Evolutionary conservation across 2,797 vertebrate species (phyloP), one percentile per base, ranked within the genome.

Genomic region (Fistularia commersonii): DNA sequence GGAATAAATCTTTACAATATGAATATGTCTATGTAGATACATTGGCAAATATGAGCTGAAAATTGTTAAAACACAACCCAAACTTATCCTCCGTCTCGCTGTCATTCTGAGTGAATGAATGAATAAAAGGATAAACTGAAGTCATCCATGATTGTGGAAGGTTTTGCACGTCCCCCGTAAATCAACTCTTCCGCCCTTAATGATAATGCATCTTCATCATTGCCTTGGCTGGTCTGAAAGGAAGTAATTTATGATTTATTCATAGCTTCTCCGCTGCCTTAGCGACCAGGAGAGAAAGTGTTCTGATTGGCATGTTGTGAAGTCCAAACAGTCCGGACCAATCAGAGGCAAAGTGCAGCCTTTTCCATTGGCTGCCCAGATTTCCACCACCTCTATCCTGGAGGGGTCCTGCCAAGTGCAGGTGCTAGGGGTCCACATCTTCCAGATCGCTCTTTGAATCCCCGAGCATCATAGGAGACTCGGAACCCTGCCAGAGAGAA

Each of bases 381-480:
- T 80, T 80, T 61, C 68, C 58, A 74, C 73, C 56, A 52, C 80
- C 78, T 73, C 76, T 79, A 81, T 68, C 62, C 62, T 31, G 60
- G 75, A 84, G 71, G 80, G 57, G 56, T 72, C 63, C 64, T 66
- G 49, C 62, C 70, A 54, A 70, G 51, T 33, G 60, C 64, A 55
- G 51, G 34, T 44, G 72, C 83, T 97, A 98, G 0, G 97, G 93
- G 74, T 99, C 97, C 0, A 98, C 96, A 0, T 98, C 96, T 33
- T 99, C 97, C 59, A 98, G 91, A 88, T 98, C 97, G 73, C 94
- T 98, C 91, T 95, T 95, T 6, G 95, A 90, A 66, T 99, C 97
- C 1, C 97, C 94, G 10, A 98, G 89, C 93, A 98, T 94, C 97
- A 99, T 98, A 70, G 97, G 96, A 79, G 97, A 99, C 65, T 98